These are phyloP conservation scores for Albula glossodonta DNA, from an alignment of 2,113 vertebrate species.

Conservation along the genomic window DNA sequence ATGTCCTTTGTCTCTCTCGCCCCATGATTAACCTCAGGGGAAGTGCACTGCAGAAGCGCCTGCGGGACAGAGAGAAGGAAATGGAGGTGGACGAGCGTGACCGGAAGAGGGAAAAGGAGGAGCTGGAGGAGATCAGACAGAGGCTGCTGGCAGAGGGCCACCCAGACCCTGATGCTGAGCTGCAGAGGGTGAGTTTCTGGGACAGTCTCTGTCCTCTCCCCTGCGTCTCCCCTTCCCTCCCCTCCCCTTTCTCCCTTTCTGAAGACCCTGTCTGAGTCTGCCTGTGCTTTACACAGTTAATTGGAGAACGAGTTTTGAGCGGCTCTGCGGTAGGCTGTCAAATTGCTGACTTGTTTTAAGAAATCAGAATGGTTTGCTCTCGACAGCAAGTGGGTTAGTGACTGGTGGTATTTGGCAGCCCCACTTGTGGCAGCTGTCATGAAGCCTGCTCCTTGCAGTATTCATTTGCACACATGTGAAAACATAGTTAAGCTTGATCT, in stretches of 20 bases:
- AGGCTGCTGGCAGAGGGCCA: constrained; percentile 95
- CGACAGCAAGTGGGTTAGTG: too few species aligned
- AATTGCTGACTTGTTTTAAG: too few species aligned
- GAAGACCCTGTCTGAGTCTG: not conserved
- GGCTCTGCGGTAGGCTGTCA: too few species aligned
- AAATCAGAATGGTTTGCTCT: too few species aligned
- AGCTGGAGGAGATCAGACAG: constrained; percentile 95
- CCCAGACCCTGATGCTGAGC: constrained; percentile 95
- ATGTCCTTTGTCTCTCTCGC: not conserved
- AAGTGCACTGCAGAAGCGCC: constrained; percentile 96
- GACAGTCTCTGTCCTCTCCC: not conserved
- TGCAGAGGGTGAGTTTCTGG: constrained; percentile 82
- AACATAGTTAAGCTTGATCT: too few species aligned
- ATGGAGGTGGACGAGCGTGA: constrained; percentile 97
- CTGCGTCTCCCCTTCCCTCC: not conserved
- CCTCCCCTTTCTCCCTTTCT: not conserved
- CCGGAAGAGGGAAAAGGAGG: constrained; percentile 96
- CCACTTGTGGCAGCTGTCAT: too few species aligned
- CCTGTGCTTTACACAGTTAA: not conserved
- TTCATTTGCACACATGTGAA: too few species aligned
- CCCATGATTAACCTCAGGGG: constrained; percentile 74
- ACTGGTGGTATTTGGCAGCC: too few species aligned
- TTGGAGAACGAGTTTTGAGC: too few species aligned
- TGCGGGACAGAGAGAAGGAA: constrained; percentile 96
- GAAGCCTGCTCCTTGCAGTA: too few species aligned